Base-by-base conservation (phyloP, 2,797 vertebrate species). In the Notamacropus eugenii region DNA sequence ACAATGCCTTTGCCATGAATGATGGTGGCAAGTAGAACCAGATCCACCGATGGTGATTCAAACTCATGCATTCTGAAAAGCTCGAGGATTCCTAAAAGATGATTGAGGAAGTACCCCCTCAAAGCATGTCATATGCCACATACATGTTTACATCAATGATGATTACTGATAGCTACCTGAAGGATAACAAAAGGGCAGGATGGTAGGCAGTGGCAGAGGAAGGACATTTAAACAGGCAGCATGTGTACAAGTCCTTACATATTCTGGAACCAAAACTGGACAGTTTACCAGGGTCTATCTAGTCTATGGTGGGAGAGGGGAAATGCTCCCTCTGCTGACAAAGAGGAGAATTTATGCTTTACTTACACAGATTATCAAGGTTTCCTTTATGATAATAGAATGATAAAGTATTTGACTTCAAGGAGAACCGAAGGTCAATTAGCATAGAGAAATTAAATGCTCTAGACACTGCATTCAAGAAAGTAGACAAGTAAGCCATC, bases 401-500 rank as follows among this genome's bases (percentile, higher is more conserved):
- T 16, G 96, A 95, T 10, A 96, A 55, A 97, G 94, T 28, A 95
- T 50, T 90, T 94, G 62, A 92, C 54, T 40, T 91, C 52, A 54
- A 94, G 31, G 50, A 95, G 55, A 59, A 0, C 90, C 87, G 92
- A 40, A 93, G 67, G 52, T 91, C 93, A 94, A 94, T 93, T 96
- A n/a, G 96, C 93, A 92, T 55, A 93, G 52, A 96, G 92, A 96
- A 93, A 95, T 94, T 56, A 95, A 62, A 90, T 96, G 24, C 0
- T 57, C 93, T 55, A 93, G 14, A 55, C n/a, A 52, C 27, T 14
- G 92, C 93, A 96, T 97, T 96, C 59, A 93, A 90, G 40, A 92
- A 97, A 96, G 50, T 94, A 58, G 82, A 54, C 29, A n/a, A 93
- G 90, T 95, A 95, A 95, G 91, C 94, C 90, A 93, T 58, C 59